These are phyloP conservation scores for Hemibagrus wyckioides DNA, from an alignment of 2,113 vertebrate species.

Conservation along the genomic window DNA sequence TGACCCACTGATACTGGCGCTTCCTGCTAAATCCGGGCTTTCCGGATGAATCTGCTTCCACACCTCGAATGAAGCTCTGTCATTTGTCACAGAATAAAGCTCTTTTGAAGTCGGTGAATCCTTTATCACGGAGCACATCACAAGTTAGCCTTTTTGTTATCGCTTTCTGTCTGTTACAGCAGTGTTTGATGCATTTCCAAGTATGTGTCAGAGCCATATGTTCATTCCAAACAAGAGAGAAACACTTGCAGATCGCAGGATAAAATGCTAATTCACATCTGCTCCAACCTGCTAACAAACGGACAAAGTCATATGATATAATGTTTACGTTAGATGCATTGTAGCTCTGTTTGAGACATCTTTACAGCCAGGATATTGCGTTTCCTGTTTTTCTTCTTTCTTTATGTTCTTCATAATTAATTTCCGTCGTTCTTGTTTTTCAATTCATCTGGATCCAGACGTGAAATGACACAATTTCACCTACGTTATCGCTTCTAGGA, in stretches of 20 bases:
- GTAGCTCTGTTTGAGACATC: not conserved
- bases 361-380: not conserved
- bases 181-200: not conserved
- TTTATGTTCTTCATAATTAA: not conserved
- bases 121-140: not conserved
- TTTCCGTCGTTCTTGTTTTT: not conserved
- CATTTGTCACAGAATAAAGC: not conserved
- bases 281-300: not conserved
- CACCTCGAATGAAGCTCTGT: not conserved
- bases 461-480: not conserved
- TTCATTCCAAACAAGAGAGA: not conserved
- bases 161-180: not conserved
- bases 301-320: not conserved
- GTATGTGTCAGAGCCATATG: not conserved
- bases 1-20: not conserved
- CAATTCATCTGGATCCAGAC: not conserved
- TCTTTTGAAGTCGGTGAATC: not conserved
- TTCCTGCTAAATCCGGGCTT: not conserved
- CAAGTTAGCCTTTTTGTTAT: not conserved
- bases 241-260: not conserved
- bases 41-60: not conserved
- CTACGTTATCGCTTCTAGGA: not conserved
- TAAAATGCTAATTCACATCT: conserved; percentile 22
- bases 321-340: not conserved
- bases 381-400: not conserved